phyloP scores from a whole-genome alignment of 2,797 vertebrate species.

The Hafferia zeledoni region DNA sequence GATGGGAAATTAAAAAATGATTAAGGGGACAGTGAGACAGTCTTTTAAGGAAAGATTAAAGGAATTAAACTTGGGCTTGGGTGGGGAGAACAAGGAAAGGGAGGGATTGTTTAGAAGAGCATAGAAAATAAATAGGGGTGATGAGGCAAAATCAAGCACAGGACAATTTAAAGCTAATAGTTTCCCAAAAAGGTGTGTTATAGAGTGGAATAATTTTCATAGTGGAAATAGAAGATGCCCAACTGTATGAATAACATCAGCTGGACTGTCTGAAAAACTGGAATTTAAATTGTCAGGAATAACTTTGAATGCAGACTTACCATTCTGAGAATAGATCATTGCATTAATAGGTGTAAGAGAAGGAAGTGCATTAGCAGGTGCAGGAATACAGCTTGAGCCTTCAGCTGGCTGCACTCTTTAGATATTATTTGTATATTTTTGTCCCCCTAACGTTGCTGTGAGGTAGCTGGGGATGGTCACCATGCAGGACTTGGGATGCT shows the following conservation, averaged over 20 bases:
- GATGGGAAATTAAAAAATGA: conserved; percentile 64
- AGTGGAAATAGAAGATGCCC: background rate
- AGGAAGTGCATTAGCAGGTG: background rate
- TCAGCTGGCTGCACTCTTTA: background rate
- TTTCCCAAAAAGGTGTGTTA: background rate
- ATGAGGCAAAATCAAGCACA: background rate
- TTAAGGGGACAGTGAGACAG: conserved; percentile 34
- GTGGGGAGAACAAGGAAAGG: background rate
- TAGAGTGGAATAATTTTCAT: background rate
- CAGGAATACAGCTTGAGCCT: background rate
- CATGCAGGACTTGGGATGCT: background rate
- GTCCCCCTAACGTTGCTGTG: background rate
- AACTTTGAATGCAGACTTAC: background rate
- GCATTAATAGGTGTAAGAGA: background rate
- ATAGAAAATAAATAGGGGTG: background rate
- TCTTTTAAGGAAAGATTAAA: conserved; percentile 64
- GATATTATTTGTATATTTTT: background rate
- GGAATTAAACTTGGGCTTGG: conserved; percentile 17
- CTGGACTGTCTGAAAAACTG: background rate
- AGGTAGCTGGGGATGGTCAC: background rate
- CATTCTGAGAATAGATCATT: background rate
- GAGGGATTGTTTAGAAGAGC: conserved; percentile 10
- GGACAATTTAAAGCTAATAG: background rate
- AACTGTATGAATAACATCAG: background rate
- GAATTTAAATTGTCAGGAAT: background rate